Evolutionary conservation across 2,113 vertebrate genomes (phyloP), one percentile per base, ranked within the genome.

Genomic region (Athene noctua): DNA sequence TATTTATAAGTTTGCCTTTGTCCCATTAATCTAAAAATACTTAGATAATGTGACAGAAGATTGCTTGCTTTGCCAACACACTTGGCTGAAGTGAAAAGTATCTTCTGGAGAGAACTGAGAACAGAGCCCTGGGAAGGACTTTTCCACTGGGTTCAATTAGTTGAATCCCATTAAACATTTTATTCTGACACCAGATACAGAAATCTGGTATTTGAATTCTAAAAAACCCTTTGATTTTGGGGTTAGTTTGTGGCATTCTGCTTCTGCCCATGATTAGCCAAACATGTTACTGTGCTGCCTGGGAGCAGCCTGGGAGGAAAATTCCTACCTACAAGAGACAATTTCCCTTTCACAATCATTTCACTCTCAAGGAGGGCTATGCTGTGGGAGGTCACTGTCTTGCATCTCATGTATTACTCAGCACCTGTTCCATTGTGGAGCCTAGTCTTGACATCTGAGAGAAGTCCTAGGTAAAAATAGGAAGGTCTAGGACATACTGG

Each of bases 1-100:
- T 95, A 91, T 94, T 94, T 94, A 82, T 95, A 94, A 79, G 18
- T 66, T 92, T 91, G 70, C 81, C 46, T 94, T 94, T 94, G 77
- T 89, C 40, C 49, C 70, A 85, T 54, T 89, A 70, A 87, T 94
- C 80, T 79, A 95, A 94, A 95, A 95, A 87, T 94, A 94, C 52
- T 89, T 68, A 86, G 57, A 87, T 93, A 91, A 61, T 23, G 15
- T 85, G 80, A 89, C 66, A 68, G 70, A 80, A 42, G 18, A 65
- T 87, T 75, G 12, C 36, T 58, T 6, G 11, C 6, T 81, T 91
- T 94, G 80, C 89, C 68, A 95, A 12, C 36, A 79, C 5, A 49
- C 36, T 92, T 91, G 80, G 84, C 86, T 89, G 57, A 89, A 92
- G 72, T 8, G 3, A 54, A 54, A 89, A 91, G 32, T 91, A 27